Evolutionary conservation across 2,797 vertebrate genomes (phyloP).

Genomic region (Hypotaenidia okinawae): DNA sequence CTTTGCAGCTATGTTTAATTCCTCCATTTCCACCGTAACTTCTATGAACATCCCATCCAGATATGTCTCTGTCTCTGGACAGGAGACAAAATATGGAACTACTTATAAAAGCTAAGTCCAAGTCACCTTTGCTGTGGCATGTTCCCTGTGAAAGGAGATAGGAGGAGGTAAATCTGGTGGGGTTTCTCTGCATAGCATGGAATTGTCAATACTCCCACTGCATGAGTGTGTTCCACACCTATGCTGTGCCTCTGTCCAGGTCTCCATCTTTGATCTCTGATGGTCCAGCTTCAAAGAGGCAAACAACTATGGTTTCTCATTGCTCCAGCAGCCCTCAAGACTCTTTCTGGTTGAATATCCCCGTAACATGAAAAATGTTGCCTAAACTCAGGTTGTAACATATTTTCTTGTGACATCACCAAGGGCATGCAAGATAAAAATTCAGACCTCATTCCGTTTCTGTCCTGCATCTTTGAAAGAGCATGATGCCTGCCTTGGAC

Average conservation of each 20-base stretch:
- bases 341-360: background rate
- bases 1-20: background rate
- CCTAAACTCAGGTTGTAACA: background rate
- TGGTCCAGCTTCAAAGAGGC: no score
- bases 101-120: background rate
- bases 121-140: background rate
- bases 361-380: background rate
- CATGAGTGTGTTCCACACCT: rapidly evolving
- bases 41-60: background rate
- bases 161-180: background rate
- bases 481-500: background rate
- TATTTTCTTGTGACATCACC: background rate
- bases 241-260: background rate
- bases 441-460: background rate
- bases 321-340: background rate
- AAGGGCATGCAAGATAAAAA: background rate
- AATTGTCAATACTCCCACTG: background rate
- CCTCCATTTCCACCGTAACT: background rate
- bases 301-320: background rate
- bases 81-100: background rate
- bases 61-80: background rate
- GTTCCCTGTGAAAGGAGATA: rapidly evolving
- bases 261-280: background rate
- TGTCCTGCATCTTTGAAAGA: background rate
- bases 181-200: background rate